Conservation (phyloP, 2,113 vertebrate genomes). For the Numenius arquata region DNA sequence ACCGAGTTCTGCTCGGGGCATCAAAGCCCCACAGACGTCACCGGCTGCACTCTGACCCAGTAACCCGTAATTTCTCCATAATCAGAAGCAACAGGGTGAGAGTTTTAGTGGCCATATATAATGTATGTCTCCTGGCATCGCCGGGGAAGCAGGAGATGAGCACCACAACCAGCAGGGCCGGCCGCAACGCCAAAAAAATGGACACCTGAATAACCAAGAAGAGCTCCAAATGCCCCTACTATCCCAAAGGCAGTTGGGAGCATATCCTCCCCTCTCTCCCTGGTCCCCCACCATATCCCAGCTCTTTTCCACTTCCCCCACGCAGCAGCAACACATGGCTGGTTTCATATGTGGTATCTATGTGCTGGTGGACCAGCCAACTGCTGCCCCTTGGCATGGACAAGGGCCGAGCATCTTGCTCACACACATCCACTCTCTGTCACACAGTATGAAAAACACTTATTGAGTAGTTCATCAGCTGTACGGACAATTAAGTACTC, state of each 20-base stretch:
- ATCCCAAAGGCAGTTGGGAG: background rate
- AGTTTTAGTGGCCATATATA: conserved; percentile 9
- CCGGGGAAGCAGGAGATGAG: background rate
- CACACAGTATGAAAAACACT: background rate
- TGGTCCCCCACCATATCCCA: background rate
- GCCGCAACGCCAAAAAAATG: accelerated
- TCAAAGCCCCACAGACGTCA: background rate
- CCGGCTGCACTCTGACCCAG: background rate
- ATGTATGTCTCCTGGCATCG: background rate
- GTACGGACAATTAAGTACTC: background rate
- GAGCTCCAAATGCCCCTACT: too few relatives aligned
- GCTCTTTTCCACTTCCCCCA: background rate
- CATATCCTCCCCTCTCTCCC: background rate
- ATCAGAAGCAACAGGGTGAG: conserved; percentile 29
- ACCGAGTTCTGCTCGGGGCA: background rate
- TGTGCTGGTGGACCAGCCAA: background rate
- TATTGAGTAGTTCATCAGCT: background rate
- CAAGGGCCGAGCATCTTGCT: background rate
- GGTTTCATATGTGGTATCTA: background rate
- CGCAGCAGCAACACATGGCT: background rate
- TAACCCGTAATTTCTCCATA: background rate
- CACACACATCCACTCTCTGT: background rate
- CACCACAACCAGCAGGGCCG: background rate
- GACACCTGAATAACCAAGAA: background rate
- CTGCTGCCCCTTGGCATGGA: background rate